Base-by-base conservation (phyloP, 1,140 invertebrate species). In the Diachasma alloeum region DNA sequence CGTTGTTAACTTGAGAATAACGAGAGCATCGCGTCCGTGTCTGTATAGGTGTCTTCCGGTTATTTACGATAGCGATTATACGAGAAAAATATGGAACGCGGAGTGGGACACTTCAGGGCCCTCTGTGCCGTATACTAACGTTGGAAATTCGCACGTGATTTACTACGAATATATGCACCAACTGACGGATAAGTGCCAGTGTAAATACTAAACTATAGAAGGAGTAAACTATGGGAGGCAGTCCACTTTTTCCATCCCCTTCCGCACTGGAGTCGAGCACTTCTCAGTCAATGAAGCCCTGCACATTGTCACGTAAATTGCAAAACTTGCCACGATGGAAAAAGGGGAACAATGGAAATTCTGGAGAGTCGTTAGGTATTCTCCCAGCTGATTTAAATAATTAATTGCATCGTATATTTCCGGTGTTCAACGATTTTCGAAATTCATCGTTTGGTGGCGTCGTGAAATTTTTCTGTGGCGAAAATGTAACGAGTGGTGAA, bases 151-250 rank as follows among this genome's bases (percentile, higher is more conserved):
- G 67, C 56, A 63, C 72, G 42, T 78, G 77, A 78, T 78, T 78
- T 78, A 78, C 77, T 44, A 59, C 77, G 71, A 78, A 75, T 75
- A 78, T 72, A 78, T 78, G 75, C 70, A 75, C 56, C 71, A 70
- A 48, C 56, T 78, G 77, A 78, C 74, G 71, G 63, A 75, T 78
- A 78, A 78, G 77, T 78, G 75, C 48, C 72, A 72, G 48, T 66
- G 74, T 75, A 78, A 78, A 78, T 78, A 75, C 74, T 56, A 75
- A 75, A 78, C 56, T 75, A 74, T 37, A 71, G 17, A 2, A 6
- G 6, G 31, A 6, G 31, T 31, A 31, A n/a, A n/a, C n/a, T n/a
- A n/a, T n/a, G n/a, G n/a, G 48, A 15, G 44, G 26, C 63, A 8
- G 22, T 59, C 22, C 3, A 59, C 24, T 63, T 31, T 19, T 26